Evolutionary conservation across 2,888 invertebrate genomes (phyloP), one percentile per base, ranked within the genome.

Genomic region (Mystacides longicornis): DNA sequence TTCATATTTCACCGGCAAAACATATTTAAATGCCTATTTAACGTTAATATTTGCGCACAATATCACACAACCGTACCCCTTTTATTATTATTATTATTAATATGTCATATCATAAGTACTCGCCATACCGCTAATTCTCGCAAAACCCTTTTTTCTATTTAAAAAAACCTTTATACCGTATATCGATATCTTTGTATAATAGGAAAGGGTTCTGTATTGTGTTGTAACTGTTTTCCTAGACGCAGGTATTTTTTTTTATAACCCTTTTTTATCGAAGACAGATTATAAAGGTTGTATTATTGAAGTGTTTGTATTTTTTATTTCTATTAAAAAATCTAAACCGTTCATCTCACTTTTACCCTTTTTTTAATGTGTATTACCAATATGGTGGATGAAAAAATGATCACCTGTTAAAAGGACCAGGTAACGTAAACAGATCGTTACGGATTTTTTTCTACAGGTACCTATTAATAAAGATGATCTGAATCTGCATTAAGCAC

Each of bases 381-480:
- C n/a, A n/a, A n/a, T n/a, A 14, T 50, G 31, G 45, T 23, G 27
- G n/a, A 22, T 43, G 16, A 51, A 50, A 54, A 53, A 60, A 58
- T 55, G 58, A 52, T 60, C 60, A 60, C 60, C 60, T 60, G 58
- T 60, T 60, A 57, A 59, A 57, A 58, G 46, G 56, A 56, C 58
- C 49, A 27, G 23, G 50, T 51, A 43, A 52, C 56, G 58, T 57
- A 58, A 60, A 58, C 56, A 60, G 43, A 37, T 54, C 56, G 55
- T 57, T 60, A 54, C 53, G 33, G 11, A 27, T 37, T 7, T 37
- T 37, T 37, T 37, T 37, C n/a, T n/a, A n/a, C n/a, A n/a, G n/a
- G n/a, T n/a, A n/a, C n/a, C n/a, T n/a, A n/a, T n/a, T n/a, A n/a
- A n/a, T n/a, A n/a, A n/a, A n/a, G n/a, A n/a, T n/a, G n/a, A n/a